Conservation (phyloP, 2,888 invertebrate genomes). For the Dorcus parallelipipedus region DNA sequence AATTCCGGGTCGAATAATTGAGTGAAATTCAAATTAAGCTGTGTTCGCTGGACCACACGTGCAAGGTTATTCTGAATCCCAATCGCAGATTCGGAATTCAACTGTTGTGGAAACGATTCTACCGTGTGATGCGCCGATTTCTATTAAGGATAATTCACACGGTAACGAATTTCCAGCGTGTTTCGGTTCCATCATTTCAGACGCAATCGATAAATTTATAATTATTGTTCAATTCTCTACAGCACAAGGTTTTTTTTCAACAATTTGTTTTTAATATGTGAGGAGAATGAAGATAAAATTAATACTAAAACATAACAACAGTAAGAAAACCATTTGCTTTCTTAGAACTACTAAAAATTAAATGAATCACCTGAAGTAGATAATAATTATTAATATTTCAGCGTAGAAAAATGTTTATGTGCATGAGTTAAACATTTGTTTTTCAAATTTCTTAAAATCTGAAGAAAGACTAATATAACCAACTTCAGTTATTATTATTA, state of each 20-base stretch:
- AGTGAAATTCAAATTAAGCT: constrained; percentile 43
- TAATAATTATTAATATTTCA: too few species aligned
- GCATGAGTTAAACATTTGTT: too few species aligned
- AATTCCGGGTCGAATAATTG: constrained; percentile 44
- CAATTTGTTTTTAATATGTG: background rate
- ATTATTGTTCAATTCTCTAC: background rate
- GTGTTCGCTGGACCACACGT: constrained; percentile 32
- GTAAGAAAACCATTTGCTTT: too few species aligned
- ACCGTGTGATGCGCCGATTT: constrained; percentile 9
- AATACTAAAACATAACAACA: too few species aligned
- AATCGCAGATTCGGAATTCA: constrained; percentile 11
- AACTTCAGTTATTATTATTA: too few species aligned
- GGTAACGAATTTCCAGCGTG: background rate
- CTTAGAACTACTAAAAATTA: too few species aligned
- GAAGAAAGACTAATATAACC: too few species aligned
- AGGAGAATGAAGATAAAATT: background rate
- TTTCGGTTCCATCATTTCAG: background rate
- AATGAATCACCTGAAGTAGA: too few species aligned
- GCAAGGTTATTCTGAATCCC: constrained; percentile 16
- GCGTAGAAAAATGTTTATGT: too few species aligned
- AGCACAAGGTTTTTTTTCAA: background rate
- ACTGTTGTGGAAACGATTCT: constrained; percentile 19
- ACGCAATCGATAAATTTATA: background rate
- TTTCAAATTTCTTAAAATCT: too few species aligned
- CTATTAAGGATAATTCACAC: constrained; percentile 13